Percentiles rank a stretch among this genome's conserved stretches.
Evolutionary conservation across 1,140 invertebrate genomes (phyloP).

Genomic region (Adelges cooleyi): DNA sequence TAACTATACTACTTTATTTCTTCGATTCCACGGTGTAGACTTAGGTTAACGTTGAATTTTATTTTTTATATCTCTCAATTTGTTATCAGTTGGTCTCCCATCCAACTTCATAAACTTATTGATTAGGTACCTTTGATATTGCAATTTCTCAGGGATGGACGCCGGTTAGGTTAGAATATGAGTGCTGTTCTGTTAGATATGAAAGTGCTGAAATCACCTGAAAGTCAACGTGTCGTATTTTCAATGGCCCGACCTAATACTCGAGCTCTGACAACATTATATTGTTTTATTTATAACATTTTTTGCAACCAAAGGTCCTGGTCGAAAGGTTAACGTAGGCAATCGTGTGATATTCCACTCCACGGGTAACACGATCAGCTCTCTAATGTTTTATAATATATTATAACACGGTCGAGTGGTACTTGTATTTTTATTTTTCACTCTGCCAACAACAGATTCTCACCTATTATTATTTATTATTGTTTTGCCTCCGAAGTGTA

Average conservation of each 20-base stretch:
- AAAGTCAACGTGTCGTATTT: too few relatives aligned
- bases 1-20: too few relatives aligned
- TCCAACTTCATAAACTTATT: too few relatives aligned
- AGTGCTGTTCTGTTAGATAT: too few relatives aligned
- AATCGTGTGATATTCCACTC: neutral
- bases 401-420: neutral
- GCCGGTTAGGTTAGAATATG: neutral
- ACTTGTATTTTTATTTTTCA: neutral
- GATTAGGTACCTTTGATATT: too few relatives aligned
- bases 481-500: too few relatives aligned
- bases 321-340: slow-evolving; percentile 12
- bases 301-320: neutral
- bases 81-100: too few relatives aligned
- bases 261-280: neutral
- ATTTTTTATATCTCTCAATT: too few relatives aligned
- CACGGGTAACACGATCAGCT: neutral
- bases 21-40: too few relatives aligned
- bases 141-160: neutral
- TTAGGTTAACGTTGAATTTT: too few relatives aligned
- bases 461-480: slow-evolving; percentile 5
- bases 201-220: too few relatives aligned
- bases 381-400: neutral
- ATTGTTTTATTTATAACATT: slow-evolving; percentile 12
- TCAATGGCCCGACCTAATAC: neutral
- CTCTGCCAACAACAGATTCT: neutral